Percentiles rank a stretch among this genome's conserved stretches.
Evolutionary conservation across 2,797 vertebrate species (phyloP).

Genomic region (Sternotherus odoratus): DNA sequence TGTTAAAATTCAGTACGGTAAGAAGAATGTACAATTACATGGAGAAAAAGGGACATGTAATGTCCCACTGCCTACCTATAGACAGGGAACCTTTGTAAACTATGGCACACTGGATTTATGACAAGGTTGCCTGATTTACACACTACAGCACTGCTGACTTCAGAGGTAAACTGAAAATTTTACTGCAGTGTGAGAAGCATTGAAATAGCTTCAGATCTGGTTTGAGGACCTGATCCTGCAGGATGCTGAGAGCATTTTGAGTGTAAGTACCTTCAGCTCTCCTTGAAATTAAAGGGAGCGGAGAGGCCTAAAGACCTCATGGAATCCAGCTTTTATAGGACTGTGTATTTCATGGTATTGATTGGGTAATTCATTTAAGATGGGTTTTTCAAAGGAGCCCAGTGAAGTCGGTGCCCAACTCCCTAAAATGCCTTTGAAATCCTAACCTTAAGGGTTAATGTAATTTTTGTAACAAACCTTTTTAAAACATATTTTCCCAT

Average conservation of each 20-base stretch:
- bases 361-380: not conserved
- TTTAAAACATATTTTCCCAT: not conserved
- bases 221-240: not conserved
- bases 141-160: slow-evolving; percentile 21
- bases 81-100: slow-evolving; percentile 22
- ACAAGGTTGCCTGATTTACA: slow-evolving; percentile 17
- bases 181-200: not conserved
- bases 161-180: slow-evolving; percentile 42
- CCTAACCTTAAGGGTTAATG: not conserved
- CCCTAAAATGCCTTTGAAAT: not conserved
- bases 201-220: not conserved
- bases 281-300: not conserved
- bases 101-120: not conserved
- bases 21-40: slow-evolving; percentile 1
- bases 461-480: not conserved
- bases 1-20: not conserved
- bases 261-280: not conserved
- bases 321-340: not conserved
- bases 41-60: slow-evolving; percentile 18
- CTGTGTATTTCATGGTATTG: not conserved
- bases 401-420: not conserved
- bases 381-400: not conserved
- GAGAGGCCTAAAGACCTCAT: not conserved
- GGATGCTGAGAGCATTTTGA: not conserved
- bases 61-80: slow-evolving; percentile 13